These are phyloP conservation scores for Hydropotes inermis DNA, from an alignment of 2,113 vertebrate genomes.

Conservation along the genomic window DNA sequence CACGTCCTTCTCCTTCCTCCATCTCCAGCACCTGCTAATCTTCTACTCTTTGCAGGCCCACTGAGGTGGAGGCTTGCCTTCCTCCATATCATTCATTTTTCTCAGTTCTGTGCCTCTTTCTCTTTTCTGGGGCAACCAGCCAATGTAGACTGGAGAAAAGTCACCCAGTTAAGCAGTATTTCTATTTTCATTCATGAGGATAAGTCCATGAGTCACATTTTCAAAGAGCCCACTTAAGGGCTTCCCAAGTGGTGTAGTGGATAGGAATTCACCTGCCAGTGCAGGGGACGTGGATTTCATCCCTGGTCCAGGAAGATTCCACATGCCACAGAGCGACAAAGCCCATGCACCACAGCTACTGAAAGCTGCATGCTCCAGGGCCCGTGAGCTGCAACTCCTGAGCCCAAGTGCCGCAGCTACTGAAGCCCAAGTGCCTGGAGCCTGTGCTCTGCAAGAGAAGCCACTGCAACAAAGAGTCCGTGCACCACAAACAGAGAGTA, in stretches of 20 bases:
- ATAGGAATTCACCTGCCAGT: not conserved
- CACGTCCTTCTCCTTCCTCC: not conserved
- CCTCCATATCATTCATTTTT: not conserved
- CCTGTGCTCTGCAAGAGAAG: rapidly evolving
- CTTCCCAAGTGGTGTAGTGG: not conserved
- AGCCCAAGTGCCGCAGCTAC: not conserved
- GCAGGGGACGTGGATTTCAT: not conserved
- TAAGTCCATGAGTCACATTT: not conserved
- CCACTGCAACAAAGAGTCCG: rapidly evolving
- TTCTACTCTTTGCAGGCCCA: not conserved
- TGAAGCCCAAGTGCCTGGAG: not conserved
- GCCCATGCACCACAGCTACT: not conserved
- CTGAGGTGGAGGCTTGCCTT: not conserved
- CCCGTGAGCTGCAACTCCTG: not conserved
- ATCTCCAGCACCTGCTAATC: too few relatives aligned
- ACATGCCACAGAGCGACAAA: rapidly evolving
- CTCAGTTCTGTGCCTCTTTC: not conserved
- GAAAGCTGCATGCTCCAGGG: not conserved
- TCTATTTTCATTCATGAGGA: not conserved
- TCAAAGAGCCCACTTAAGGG: not conserved
- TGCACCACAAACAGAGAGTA: rapidly evolving
- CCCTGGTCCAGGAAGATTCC: not conserved
- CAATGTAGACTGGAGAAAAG: not conserved
- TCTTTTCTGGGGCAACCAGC: not conserved
- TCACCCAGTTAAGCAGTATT: not conserved